Evolutionary conservation across 2,888 invertebrate genomes (phyloP), one percentile per base, ranked within the genome.

Genomic region (Catocala sponsa): DNA sequence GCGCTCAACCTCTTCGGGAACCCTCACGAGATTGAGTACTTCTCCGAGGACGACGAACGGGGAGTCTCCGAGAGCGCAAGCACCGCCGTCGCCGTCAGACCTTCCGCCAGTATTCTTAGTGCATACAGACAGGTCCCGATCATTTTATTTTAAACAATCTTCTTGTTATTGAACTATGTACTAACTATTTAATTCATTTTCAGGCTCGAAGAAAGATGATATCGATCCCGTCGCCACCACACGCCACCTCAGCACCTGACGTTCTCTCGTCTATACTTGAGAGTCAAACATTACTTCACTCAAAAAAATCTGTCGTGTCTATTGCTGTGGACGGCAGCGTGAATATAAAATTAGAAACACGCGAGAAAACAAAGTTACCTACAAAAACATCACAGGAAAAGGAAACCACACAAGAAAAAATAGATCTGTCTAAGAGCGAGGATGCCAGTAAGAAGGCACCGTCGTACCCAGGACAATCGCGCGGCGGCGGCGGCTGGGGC

Each of bases 231-330:
- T 91, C 92, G 0, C 91, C 93, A 44, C 83, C 93, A 15, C 89
- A 84, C 70, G 89, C 92, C 25, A 66, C 89, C 1, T 82, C 95
- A n/a, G 90, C 93, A 9, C 90, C 95, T 0, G 97, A 97, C 88
- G 79, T 98, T 7, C 89, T 98, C 5, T 96, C 95, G 38, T 96
- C 95, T 76, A 97, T 98, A 72, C 89, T 98, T 78, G 95, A 96
- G 68, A 95, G 95, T 72, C 97, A 97, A 85, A 95, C 96, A 54
- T 92, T 96, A 63, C 95, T 97, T 89, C 96, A 97, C 83, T 96
- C 96, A 6, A 96, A 95, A 66, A 94, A 95, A 52, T 92, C 95
- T 32, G 86, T 95, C 4, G 92, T 96, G 6, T 95, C 95, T 0
- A 78, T 96, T 0, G 94, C 95, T 48, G 94, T 95, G 2, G 96